phyloP scores from a whole-genome alignment of 2,888 invertebrate species.

The Gryllus longicercus region DNA sequence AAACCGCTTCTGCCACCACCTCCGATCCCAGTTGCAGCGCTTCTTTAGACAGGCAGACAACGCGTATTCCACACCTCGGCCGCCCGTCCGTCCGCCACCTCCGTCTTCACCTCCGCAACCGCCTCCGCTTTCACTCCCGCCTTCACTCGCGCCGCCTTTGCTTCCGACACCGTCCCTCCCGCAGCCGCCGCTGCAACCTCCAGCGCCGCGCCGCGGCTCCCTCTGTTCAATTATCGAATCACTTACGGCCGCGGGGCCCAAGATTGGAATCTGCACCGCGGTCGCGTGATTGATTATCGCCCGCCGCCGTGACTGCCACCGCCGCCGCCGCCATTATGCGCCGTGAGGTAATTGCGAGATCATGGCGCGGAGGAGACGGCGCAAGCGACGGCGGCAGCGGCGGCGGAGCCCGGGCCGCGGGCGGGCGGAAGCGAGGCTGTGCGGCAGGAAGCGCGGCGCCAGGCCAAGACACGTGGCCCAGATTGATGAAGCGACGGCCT shows the following conservation, averaged over 20 bases:
- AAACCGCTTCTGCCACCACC: no score
- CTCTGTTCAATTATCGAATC: constrained; percentile 10
- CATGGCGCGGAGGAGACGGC: background rate
- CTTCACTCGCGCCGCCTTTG: no score
- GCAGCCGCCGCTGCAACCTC: no score
- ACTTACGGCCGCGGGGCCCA: background rate
- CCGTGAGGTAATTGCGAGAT: constrained; percentile 1
- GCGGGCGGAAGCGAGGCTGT: background rate
- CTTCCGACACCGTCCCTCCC: no score
- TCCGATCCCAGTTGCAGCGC: no score
- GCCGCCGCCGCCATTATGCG: background rate
- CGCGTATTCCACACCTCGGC: no score
- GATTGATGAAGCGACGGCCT: background rate
- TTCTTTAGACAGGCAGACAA: no score
- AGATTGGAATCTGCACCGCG: background rate
- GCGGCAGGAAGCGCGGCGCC: background rate
- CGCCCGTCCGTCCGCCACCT: no score
- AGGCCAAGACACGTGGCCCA: background rate
- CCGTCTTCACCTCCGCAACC: no score
- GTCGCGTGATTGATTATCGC: background rate
- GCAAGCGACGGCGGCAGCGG: background rate
- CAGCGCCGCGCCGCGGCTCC: background rate
- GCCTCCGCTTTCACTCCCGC: no score
- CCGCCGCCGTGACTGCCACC: background rate
- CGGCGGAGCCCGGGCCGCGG: background rate